Base-by-base conservation (phyloP, 2,797 vertebrate genomes). In the Sebastes trivittatus region DNA sequence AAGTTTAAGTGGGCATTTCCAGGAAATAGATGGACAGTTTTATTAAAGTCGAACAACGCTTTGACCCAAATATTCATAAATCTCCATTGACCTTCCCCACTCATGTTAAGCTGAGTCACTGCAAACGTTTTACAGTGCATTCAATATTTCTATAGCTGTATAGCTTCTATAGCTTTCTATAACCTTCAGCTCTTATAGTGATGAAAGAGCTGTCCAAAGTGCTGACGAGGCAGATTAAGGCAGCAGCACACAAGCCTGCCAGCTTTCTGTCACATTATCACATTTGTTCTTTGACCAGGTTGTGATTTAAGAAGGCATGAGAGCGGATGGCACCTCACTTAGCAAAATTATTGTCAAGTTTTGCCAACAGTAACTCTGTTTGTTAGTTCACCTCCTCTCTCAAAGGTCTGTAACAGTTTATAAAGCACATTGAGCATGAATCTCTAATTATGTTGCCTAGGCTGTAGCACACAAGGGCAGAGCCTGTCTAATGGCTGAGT, bases 401-500 rank as follows among this genome's bases (percentile, higher is more conserved):
- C 22, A 14, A 42, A 69, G 23, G 61, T 22, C 62, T 55, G 16
- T 8, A 30, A 63, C 6, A 30, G 10, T 77, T 46, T 65, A 46
- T 49, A 20, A 64, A 73, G 36, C 27, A 46, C 27, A 62, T 34
- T 63, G 30, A 20, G 32, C 13, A 49, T 38, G 38, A 30, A 23
- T 63, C 27, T 71, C 11, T 32, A 4, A 75, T 75, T 25, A 46
- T 55, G 27, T n/a, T 22, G 6, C 20, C 6, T 7, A 10, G 16
- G 11, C 10, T 49, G 58, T n/a, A 7, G 32, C 60, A 72, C 52
- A 56, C 32, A 38, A 55, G 34, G 61, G 65, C 54, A 54, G 76
- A 72, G 49, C 22, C 69, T 55, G 30, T 22, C n/a, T 34, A 36
- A 60, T 82, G 80, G 82, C 46, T 91, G 75, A 83, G 38, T 49